phyloP scores from a whole-genome alignment of 2,797 vertebrate species.

The Heterohyrax brucei region DNA sequence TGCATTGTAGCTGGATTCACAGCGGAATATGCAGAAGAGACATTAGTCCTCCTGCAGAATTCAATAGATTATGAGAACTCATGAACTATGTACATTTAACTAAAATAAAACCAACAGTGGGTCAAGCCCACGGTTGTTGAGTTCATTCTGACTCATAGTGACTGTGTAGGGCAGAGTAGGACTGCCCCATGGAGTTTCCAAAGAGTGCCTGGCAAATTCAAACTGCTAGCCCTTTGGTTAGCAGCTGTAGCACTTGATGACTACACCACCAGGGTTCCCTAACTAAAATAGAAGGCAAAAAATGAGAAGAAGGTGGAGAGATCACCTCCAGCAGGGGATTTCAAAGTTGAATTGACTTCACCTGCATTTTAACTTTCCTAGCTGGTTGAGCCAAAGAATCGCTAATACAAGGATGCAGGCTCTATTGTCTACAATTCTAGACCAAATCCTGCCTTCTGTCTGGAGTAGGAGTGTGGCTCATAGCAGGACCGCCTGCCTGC shows the following conservation, averaged over 20 bases:
- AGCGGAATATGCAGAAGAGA: background rate
- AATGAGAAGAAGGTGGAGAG: background rate
- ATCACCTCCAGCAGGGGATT: background rate
- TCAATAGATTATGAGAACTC: background rate
- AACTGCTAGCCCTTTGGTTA: too few relatives aligned
- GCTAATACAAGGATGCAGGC: background rate
- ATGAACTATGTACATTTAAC: background rate
- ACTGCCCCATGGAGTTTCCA: too few relatives aligned
- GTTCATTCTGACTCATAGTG: too few relatives aligned
- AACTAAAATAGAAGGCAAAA: background rate
- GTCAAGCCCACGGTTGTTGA: too few relatives aligned
- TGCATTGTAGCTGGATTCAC: background rate
- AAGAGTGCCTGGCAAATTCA: too few relatives aligned
- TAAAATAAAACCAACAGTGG: background rate
- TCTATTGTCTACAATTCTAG: conserved; percentile 8
- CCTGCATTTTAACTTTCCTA: background rate
- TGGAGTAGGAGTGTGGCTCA: background rate
- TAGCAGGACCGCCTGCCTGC: background rate
- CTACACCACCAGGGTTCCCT: background rate
- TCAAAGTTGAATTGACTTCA: conserved; percentile 4
- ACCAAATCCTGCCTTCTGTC: background rate
- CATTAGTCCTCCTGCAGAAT: background rate
- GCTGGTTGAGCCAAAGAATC: background rate
- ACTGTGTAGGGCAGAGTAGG: too few relatives aligned
- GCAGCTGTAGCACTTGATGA: too few relatives aligned